phyloP scores from a whole-genome alignment of 2,797 vertebrate genomes.

The Hoplostethus mediterraneus region DNA sequence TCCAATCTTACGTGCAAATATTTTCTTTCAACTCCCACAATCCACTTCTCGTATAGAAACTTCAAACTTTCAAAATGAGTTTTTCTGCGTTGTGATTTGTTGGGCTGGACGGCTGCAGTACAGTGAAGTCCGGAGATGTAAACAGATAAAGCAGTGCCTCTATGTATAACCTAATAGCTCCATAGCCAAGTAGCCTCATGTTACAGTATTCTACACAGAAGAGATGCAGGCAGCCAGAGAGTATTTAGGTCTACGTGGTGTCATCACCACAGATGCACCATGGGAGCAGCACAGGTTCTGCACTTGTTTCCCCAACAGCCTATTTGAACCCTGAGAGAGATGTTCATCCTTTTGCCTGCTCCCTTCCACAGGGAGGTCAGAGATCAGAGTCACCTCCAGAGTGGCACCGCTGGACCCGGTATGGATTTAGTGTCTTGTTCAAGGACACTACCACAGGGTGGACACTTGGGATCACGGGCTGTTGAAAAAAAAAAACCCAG shows the following conservation, averaged over 20 bases:
- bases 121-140: too few species aligned
- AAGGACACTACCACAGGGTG: slow-evolving; percentile 4
- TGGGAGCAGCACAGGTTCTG: slow-evolving; percentile 39
- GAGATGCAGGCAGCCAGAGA: slow-evolving; percentile 35
- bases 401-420: slow-evolving; percentile 31
- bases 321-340: slow-evolving; percentile 49
- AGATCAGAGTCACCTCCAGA: slow-evolving; percentile 42
- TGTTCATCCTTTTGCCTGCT: slow-evolving; percentile 41
- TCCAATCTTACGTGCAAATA: too few species aligned
- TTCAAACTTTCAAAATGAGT: too few species aligned
- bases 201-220: slow-evolving; percentile 42
- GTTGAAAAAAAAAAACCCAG: slow-evolving; percentile 57
- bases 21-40: too few species aligned
- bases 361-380: slow-evolving; percentile 34
- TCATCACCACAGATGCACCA: slow-evolving; percentile 34
- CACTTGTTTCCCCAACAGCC: slow-evolving; percentile 58
- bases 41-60: too few species aligned
- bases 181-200: slow-evolving; percentile 36
- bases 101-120: too few species aligned
- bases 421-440: too few species aligned
- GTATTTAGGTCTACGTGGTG: slow-evolving; percentile 16
- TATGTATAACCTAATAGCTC: background rate
- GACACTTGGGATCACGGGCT: slow-evolving; percentile 52
- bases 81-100: too few species aligned
- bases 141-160: too few species aligned